These are phyloP conservation scores for Xiphorhynchus elegans DNA, from an alignment of 2,113 vertebrate genomes.

Conservation along the genomic window DNA sequence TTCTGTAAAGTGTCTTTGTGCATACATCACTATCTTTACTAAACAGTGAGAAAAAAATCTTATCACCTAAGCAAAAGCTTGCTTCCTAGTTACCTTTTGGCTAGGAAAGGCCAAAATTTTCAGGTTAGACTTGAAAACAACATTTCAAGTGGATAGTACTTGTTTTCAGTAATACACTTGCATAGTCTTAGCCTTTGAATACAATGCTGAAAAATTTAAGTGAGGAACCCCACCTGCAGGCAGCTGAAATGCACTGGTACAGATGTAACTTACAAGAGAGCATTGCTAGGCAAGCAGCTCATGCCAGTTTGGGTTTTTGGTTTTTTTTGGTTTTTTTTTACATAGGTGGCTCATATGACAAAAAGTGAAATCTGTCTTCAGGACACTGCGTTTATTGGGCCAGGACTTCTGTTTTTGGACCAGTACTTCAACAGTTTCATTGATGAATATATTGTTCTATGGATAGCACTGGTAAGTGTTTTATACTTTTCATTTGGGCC, in stretches of 20 bases:
- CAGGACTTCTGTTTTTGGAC: slow-evolving; percentile 94
- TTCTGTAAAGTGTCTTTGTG: background rate
- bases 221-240: background rate
- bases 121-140: background rate
- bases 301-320: background rate
- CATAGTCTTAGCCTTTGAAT: background rate
- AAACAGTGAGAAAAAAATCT: background rate
- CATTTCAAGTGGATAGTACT: background rate
- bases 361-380: slow-evolving; percentile 93
- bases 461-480: slow-evolving; percentile 88
- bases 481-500: background rate
- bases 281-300: background rate
- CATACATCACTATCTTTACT: background rate
- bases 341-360: slow-evolving; percentile 94
- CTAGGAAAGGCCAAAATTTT: background rate
- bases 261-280: background rate
- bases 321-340: background rate
- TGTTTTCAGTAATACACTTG: background rate
- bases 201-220: background rate
- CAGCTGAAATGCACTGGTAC: background rate
- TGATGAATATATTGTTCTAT: slow-evolving; percentile 91
- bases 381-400: slow-evolving; percentile 93
- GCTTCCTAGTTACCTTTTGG: background rate
- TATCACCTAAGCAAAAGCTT: background rate
- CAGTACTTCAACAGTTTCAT: slow-evolving; percentile 96